Evolutionary conservation across 53 echinoderm and acorn worm genomes (phyloP).

Genomic region (Echinometra lucunter): DNA sequence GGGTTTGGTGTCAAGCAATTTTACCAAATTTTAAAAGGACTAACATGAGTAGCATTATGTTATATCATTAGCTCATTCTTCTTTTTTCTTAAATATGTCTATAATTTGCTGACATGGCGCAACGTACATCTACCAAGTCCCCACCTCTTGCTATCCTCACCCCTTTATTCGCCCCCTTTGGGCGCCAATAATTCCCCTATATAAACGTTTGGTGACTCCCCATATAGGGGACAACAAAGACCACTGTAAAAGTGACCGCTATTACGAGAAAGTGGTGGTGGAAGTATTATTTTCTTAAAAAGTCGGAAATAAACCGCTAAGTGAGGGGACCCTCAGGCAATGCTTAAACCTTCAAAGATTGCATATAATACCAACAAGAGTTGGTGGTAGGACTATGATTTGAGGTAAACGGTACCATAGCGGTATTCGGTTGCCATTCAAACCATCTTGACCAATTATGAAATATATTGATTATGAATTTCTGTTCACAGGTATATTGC

Average conservation of each 20-base stretch:
- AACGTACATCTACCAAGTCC: background rate
- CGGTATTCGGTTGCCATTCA: background rate
- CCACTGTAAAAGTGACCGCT: background rate
- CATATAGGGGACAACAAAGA: background rate
- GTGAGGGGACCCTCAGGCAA: background rate
- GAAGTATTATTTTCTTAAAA: background rate
- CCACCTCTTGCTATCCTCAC: background rate
- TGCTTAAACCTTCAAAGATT: background rate
- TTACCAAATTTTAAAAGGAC: background rate
- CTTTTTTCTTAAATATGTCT: too few relatives aligned
- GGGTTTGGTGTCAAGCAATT: background rate
- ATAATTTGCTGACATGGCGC: too few relatives aligned
- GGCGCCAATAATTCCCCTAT: background rate
- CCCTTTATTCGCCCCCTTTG: background rate
- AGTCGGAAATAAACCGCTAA: slow-evolving; percentile 17
- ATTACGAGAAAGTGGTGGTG: background rate
- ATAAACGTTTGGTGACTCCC: background rate
- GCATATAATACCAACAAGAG: too few relatives aligned
- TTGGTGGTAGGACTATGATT: background rate
- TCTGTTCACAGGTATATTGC: background rate
- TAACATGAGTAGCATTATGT: background rate
- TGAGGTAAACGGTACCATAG: background rate
- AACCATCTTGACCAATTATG: background rate
- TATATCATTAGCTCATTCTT: background rate
- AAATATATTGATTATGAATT: background rate